phyloP scores from a whole-genome alignment of 2,888 invertebrate species.

The Phragmatobia fuliginosa region DNA sequence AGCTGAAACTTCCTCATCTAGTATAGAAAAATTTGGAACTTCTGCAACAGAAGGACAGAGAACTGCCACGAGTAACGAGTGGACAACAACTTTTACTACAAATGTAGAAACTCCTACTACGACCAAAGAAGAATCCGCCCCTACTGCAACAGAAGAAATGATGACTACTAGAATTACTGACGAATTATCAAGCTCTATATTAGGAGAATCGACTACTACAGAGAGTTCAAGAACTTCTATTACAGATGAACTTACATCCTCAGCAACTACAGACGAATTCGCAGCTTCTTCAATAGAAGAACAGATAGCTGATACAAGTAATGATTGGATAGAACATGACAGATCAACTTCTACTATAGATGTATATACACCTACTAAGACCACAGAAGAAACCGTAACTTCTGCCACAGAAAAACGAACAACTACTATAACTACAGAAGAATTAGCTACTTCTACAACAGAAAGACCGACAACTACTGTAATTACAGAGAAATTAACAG shows the following conservation, averaged over 20 bases:
- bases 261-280: not conserved
- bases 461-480: not conserved
- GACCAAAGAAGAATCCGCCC: not conserved
- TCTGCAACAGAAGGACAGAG: not conserved
- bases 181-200: not conserved
- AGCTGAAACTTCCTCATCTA: not conserved
- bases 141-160: not conserved
- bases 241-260: not conserved
- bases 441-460: not conserved
- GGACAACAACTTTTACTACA: not conserved
- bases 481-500: not conserved
- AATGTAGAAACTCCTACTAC: too few relatives aligned
- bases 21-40: not conserved
- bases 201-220: not conserved
- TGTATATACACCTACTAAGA: too few relatives aligned
- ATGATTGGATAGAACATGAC: too few relatives aligned
- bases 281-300: not conserved
- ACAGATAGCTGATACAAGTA: not conserved
- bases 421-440: not conserved
- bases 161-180: not conserved
- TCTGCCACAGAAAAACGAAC: not conserved
- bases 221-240: not conserved
- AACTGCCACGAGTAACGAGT: too few relatives aligned
- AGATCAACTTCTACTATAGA: too few relatives aligned
- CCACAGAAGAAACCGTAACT: not conserved